A percentile compares a stretch with the other conserved stretches of the same genome.
Conservation (phyloP, 2,888 invertebrate species). For the Matsumyia berberina region DNA sequence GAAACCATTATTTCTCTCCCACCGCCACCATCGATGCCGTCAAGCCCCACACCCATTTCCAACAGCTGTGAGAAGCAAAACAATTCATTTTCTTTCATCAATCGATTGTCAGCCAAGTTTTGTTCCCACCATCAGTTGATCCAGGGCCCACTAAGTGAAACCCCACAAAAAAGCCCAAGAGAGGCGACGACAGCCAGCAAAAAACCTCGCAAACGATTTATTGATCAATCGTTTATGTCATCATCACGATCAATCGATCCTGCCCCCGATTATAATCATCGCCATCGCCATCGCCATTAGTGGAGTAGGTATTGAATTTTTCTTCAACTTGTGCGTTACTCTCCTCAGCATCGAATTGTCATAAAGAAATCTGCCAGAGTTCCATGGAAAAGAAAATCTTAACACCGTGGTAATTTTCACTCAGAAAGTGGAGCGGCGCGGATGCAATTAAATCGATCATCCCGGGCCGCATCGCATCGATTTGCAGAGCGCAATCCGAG, state of each 20-base stretch:
- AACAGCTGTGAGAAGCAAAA: conserved; percentile 1
- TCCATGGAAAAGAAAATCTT: conserved; percentile 43
- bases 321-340: conserved; percentile 20
- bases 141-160: conserved; percentile 42
- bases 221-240: conserved; percentile 67
- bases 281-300: conserved; percentile 36
- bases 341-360: conserved; percentile 11
- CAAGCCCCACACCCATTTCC: conserved; percentile 45
- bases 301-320: conserved; percentile 17
- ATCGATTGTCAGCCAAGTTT: conserved; percentile 43
- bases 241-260: conserved; percentile 60
- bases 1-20: conserved; percentile 33
- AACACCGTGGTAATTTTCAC: conserved; percentile 7
- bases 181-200: conserved; percentile 3
- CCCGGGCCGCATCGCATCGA: conserved; percentile 24
- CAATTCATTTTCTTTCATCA: conserved; percentile 47
- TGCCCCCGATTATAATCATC: conserved; percentile 10
- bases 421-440: conserved; percentile 38
- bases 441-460: conserved; percentile 55
- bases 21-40: not conserved
- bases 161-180: conserved; percentile 7
- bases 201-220: conserved; percentile 44
- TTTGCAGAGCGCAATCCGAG: conserved; percentile 13
- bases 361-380: conserved; percentile 44
- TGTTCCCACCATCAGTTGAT: conserved; percentile 44